Conservation (phyloP, 2,113 vertebrate species). For the Burhinus bistriatus region DNA sequence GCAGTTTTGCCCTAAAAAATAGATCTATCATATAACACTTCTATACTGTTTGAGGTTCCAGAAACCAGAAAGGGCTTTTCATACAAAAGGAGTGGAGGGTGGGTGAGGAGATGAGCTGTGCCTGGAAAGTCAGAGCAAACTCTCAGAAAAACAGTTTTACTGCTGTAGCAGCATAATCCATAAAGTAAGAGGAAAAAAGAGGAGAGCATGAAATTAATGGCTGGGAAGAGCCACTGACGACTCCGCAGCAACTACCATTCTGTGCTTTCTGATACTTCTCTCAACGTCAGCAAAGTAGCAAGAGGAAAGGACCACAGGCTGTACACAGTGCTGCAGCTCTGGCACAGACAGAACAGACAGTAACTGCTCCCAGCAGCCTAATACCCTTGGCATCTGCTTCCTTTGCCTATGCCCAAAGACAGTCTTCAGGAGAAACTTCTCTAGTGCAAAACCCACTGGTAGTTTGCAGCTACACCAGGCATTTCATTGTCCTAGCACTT, state of each 20-base stretch:
- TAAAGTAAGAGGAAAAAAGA: not conserved
- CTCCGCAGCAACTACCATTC: not conserved
- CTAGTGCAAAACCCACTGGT: not conserved
- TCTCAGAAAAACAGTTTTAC: not conserved
- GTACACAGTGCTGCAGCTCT: not conserved
- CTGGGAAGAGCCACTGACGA: not conserved
- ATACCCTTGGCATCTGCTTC: not conserved
- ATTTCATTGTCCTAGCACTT: not conserved
- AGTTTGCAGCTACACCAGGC: not conserved
- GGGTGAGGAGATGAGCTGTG: not conserved
- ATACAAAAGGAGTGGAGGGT: not conserved
- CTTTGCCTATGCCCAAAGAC: not conserved
- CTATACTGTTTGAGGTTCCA: not conserved
- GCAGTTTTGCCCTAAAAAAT: not conserved
- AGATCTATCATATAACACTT: not conserved
- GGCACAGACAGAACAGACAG: not conserved
- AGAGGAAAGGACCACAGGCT: not conserved
- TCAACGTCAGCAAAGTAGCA: not conserved
- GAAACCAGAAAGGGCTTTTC: not conserved
- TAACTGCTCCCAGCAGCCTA: not conserved
- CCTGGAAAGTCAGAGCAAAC: not conserved
- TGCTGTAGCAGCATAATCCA: not conserved
- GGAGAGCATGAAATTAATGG: not conserved
- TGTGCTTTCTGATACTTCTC: not conserved
- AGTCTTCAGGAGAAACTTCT: not conserved